These are phyloP conservation scores for Scaptomyza montana DNA, from an alignment of 1,140 invertebrate species.

Conservation along the genomic window DNA sequence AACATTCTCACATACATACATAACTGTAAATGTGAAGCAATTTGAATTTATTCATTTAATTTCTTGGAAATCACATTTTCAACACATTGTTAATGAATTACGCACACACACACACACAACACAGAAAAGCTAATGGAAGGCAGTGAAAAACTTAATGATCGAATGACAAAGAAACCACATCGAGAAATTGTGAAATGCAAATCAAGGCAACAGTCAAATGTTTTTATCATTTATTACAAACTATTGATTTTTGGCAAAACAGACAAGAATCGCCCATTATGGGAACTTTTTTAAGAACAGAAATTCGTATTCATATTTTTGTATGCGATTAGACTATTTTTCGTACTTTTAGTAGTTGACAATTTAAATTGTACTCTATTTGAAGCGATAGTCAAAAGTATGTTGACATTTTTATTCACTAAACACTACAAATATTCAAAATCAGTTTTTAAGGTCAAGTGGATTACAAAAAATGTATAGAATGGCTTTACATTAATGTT, in stretches of 20 bases:
- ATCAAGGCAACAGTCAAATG: too few relatives aligned
- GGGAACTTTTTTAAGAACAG: too few relatives aligned
- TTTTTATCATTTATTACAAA: too few relatives aligned
- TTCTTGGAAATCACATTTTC: constrained; percentile 56
- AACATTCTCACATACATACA: constrained; percentile 37
- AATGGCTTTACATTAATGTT: neutral
- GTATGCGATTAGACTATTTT: too few relatives aligned
- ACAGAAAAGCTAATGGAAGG: constrained; percentile 13
- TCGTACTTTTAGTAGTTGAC: too few relatives aligned
- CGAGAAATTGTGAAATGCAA: neutral
- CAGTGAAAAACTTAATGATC: constrained; percentile 10
- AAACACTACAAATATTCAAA: too few relatives aligned
- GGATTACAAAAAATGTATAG: neutral
- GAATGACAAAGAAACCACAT: constrained; percentile 11
- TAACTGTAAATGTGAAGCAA: constrained; percentile 65
- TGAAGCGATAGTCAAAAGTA: too few relatives aligned
- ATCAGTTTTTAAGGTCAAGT: neutral
- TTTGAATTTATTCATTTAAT: constrained; percentile 31
- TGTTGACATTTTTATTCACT: too few relatives aligned
- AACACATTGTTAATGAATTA: constrained; percentile 65
- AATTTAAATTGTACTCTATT: too few relatives aligned
- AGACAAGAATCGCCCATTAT: too few relatives aligned
- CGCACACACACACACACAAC: neutral
- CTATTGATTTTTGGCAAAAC: too few relatives aligned
- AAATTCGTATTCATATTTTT: too few relatives aligned